phyloP scores from a whole-genome alignment of 1,140 invertebrate species.

The Drosophila lowei region DNA sequence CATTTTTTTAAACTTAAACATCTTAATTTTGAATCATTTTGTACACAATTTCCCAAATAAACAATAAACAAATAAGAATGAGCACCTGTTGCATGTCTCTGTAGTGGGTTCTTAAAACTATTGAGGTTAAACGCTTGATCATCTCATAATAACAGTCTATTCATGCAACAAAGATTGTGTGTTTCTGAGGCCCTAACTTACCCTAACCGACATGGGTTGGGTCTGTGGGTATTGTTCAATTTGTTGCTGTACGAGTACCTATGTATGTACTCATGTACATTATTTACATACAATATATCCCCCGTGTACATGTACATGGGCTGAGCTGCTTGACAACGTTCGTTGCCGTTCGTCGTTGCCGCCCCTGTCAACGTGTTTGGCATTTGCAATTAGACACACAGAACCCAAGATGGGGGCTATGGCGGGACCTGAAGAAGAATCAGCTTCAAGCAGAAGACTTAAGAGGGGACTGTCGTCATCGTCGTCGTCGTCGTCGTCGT shows the following conservation, averaged over 20 bases:
- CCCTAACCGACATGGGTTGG: conserved; percentile 3
- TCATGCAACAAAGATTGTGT: neutral
- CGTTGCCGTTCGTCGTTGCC: conserved; percentile 16
- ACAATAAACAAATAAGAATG: conserved; percentile 22
- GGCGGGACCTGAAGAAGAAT: conserved; percentile 21
- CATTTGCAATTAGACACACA: conserved; percentile 69
- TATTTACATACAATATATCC: conserved; percentile 4
- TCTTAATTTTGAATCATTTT: no score
- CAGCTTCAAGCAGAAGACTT: conserved; percentile 19
- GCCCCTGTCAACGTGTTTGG: conserved; percentile 62
- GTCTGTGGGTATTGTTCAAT: conserved; percentile 37
- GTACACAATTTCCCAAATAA: no score
- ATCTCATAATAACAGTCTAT: neutral
- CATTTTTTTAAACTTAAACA: no score
- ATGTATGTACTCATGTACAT: neutral
- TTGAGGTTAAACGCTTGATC: conserved; percentile 36
- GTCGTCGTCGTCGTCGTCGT: conserved; percentile 23
- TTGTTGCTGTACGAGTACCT: neutral
- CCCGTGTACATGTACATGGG: conserved; percentile 53
- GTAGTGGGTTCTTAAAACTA: conserved; percentile 5
- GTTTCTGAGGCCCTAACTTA: conserved; percentile 2
- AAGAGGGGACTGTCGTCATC: conserved; percentile 60
- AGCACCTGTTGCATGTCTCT: conserved; percentile 36
- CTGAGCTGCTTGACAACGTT: conserved; percentile 58
- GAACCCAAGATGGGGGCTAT: conserved; percentile 6